These are phyloP conservation scores for Zapornia atra DNA, from an alignment of 2,113 vertebrate genomes.

Conservation along the genomic window DNA sequence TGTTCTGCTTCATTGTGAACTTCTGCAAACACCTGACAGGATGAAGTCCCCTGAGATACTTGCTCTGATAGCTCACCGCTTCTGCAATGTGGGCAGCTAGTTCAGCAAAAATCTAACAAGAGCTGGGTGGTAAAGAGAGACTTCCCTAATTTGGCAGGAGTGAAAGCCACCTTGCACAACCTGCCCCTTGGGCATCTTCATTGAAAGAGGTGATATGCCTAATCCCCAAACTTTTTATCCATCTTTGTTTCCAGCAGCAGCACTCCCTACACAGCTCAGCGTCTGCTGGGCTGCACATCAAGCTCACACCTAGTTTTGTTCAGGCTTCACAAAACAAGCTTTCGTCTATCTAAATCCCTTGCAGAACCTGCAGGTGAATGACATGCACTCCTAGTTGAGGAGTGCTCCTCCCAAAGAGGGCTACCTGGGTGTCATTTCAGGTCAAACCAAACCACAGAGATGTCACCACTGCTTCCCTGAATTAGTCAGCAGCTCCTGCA, in stretches of 20 bases:
- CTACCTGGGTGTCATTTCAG: not conserved
- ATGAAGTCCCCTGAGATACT: not conserved
- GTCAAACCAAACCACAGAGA: not conserved
- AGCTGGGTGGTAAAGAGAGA: not conserved
- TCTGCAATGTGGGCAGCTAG: not conserved
- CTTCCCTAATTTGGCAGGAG: not conserved
- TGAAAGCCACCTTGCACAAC: not conserved
- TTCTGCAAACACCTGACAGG: not conserved
- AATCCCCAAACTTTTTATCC: not conserved
- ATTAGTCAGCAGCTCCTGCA: not conserved
- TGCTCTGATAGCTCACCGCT: not conserved
- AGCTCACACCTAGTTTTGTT: not conserved
- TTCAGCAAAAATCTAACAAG: not conserved
- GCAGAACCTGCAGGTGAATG: not conserved
- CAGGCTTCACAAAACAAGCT: not conserved
- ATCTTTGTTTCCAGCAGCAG: not conserved
- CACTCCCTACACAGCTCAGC: not conserved
- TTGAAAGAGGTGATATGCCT: rapidly evolving
- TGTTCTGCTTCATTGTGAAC: not conserved
- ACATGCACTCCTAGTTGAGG: not conserved
- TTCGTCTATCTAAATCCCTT: not conserved
- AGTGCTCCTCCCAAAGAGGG: not conserved
- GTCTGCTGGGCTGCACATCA: not conserved
- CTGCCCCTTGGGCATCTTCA: not conserved
- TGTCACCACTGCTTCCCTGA: not conserved